Base-by-base conservation (phyloP, 2,113 vertebrate genomes). In the Pristiophorus japonicus region DNA sequence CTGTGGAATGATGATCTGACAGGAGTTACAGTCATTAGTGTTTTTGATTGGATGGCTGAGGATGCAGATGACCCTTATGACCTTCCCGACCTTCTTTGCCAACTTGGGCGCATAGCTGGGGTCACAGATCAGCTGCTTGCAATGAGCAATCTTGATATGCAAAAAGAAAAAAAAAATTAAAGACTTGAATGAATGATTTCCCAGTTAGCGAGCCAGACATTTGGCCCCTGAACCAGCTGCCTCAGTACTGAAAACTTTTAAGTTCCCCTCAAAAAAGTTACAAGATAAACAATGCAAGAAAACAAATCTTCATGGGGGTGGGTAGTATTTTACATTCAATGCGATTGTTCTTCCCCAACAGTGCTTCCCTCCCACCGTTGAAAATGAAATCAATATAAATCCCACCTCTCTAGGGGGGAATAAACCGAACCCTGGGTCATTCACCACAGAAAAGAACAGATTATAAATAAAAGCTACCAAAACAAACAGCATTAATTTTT, bases 1-100 rank as follows among this genome's bases (percentile, higher is more conserved):
- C 85, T 96, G 96, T 78, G 96, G 96, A n/a, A 96, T 96, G 55
- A 96, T 96, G 95, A 96, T 96, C 94, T 96, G 96, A 88, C 96
- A 96, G 62, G 96, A 96, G 4, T 95, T 96, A 95, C 95, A 96
- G 42, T 96, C 95, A 24, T 95, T 96, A 34, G 96, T 96, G 96
- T 95, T 96, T 94, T 88, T 96, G 92, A 96, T 94, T 2, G 96
- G 96, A 81, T 96, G 96, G 65, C 96, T 96, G 90, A 96, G 96
- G 51, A 96, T 96, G 95, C 96, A 96, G 87, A 96, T 96, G 6
- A 96, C 96, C 38, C 96, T 95, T 38, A 96, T 96, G 55, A 96
- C 96, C 47, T 96, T 95, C 8, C 96, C 96, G 5, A 92, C 81
- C 95, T 96, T 96, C 94, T 95, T 95, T 2, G 96, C 96, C 42